A percentile compares a stretch with the other conserved stretches of the same genome.
Conservation (phyloP, 2,113 vertebrate species). For the Bubo scandiacus region DNA sequence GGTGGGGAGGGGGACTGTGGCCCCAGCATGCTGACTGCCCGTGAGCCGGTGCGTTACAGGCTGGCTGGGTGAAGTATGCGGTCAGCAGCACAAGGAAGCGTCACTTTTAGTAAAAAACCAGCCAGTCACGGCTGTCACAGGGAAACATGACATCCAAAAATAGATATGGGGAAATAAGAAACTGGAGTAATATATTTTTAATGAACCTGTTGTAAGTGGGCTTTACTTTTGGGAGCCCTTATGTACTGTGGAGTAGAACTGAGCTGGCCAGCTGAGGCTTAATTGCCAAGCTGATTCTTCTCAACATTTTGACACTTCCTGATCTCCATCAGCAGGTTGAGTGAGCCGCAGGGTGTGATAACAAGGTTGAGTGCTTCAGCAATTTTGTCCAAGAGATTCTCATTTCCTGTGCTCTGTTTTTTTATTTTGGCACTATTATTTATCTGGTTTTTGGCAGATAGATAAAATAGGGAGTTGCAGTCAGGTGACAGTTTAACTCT, state of each 20-base stretch:
- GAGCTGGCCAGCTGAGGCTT: not conserved
- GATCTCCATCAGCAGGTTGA: not conserved
- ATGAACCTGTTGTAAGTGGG: no score
- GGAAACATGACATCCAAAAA: not conserved
- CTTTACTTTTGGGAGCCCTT: not conserved
- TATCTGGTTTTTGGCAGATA: not conserved
- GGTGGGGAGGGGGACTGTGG: no score
- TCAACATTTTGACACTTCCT: not conserved
- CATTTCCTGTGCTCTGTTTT: not conserved
- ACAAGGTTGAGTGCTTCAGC: not conserved
- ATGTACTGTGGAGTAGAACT: no score
- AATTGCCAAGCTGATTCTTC: not conserved
- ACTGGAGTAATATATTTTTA: fast-evolving
- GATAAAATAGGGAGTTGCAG: not conserved
- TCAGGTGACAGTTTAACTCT: not conserved
- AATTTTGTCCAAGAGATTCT: not conserved
- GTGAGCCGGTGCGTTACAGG: not conserved
- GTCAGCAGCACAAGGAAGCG: not conserved
- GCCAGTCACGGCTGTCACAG: not conserved
- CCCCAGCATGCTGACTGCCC: not conserved
- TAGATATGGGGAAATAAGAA: fast-evolving
- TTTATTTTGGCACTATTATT: not conserved
- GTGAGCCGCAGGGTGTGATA: not conserved
- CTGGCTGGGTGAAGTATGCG: not conserved
- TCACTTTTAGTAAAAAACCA: not conserved